phyloP scores from a whole-genome alignment of 2,888 invertebrate species.

The Allacma fusca region DNA sequence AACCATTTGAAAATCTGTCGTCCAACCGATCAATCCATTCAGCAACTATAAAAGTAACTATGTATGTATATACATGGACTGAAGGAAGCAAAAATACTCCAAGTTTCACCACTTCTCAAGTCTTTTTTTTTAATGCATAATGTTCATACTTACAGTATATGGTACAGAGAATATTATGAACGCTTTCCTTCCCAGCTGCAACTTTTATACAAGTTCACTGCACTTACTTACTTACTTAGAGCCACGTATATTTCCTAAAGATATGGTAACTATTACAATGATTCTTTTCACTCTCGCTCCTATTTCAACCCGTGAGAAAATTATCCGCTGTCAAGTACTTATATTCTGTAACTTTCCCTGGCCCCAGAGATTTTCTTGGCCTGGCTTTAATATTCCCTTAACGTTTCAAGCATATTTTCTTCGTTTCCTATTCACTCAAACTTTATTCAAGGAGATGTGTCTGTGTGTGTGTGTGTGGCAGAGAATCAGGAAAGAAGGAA shows the following conservation, averaged over 20 bases:
- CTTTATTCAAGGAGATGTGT: too few species aligned
- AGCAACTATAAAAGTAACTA: neutral
- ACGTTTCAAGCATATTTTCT: too few species aligned
- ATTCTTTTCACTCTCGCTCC: constrained; percentile 3
- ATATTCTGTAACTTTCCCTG: neutral
- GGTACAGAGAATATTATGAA: too few species aligned
- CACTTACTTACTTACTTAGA: neutral
- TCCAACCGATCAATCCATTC: constrained; percentile 30
- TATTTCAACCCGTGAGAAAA: constrained; percentile 1
- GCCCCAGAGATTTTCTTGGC: neutral
- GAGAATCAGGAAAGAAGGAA: too few species aligned
- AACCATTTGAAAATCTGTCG: constrained; percentile 40
- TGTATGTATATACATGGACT: neutral
- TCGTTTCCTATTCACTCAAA: too few species aligned
- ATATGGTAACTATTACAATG: neutral
- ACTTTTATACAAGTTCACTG: neutral
- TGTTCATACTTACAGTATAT: neutral
- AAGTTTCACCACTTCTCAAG: constrained; percentile 1
- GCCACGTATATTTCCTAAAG: neutral
- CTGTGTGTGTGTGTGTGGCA: too few species aligned
- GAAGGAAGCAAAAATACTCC: neutral
- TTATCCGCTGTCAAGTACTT: neutral
- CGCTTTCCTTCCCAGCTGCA: neutral
- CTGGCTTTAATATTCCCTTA: too few species aligned
- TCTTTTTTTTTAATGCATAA: neutral